Evolutionary conservation across 64 coral and sea anemone species (phyloP).

Genomic region (Pocillopora verrucosa): DNA sequence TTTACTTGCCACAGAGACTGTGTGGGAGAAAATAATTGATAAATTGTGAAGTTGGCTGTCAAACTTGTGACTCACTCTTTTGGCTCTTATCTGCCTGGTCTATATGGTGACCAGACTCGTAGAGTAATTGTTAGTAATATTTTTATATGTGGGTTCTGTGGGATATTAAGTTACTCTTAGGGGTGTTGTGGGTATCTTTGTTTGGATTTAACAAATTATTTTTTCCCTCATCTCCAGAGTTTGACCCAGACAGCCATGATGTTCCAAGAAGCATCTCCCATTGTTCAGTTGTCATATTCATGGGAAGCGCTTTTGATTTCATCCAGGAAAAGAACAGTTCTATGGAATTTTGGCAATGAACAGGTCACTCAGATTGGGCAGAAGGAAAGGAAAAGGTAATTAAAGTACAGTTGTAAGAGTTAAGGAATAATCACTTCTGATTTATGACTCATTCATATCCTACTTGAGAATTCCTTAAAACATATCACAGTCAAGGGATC

Average conservation of each 20-base stretch:
- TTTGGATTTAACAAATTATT: neutral
- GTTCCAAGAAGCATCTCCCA: constrained; percentile 58
- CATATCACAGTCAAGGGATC: too few relatives aligned
- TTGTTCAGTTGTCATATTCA: constrained; percentile 84
- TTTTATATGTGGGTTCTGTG: too few relatives aligned
- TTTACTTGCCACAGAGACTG: too few relatives aligned
- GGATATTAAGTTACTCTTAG: too few relatives aligned
- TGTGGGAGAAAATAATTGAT: too few relatives aligned
- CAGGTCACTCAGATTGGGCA: constrained; percentile 77
- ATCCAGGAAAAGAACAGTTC: constrained; percentile 60
- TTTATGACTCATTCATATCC: neutral
- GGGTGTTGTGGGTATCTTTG: neutral
- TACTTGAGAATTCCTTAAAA: neutral
- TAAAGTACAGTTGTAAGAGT: neutral
- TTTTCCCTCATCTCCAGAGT: constrained; percentile 30
- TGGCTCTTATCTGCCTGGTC: too few relatives aligned
- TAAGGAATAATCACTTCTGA: neutral
- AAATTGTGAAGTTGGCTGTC: too few relatives aligned
- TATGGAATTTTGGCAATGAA: constrained; percentile 62
- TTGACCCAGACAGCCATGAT: constrained; percentile 69
- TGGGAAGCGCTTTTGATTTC: constrained; percentile 70
- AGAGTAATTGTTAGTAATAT: too few relatives aligned
- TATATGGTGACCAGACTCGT: too few relatives aligned
- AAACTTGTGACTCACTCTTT: too few relatives aligned
- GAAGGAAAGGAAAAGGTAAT: constrained; percentile 91